Evolutionary conservation across 2,888 invertebrate species (phyloP), one percentile per base, ranked within the genome.

Genomic region (Plebejus argus): DNA sequence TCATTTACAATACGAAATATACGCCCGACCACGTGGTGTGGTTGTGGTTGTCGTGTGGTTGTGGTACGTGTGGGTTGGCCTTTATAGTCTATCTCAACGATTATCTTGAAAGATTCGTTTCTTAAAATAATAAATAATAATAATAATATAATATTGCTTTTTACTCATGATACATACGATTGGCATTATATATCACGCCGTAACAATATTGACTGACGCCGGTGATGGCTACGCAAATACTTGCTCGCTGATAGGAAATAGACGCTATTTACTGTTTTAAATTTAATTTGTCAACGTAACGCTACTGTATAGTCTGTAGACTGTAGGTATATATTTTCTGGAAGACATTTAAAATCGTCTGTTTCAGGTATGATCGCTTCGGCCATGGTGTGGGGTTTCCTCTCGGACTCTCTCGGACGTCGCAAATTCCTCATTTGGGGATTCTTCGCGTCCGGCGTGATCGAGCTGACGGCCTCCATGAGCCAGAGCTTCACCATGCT

Each of bases 341-440:
- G 28, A 28, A 3, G 10, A 10, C 53, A 3, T 53, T 53, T 53
- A 18, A 45, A 66, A 28, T 66, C 12, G 0, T 66, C 61, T 66
- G 76, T 82, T 84, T 0, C 85, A 97, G 97, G 97, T 33, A 97
- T 97, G 97, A 96, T 96, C 81, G 93, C 95, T 0, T 96, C 97
- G 61, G 96, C 96, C 0, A 94, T 97, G 85, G 80, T 97, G 3
- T 97, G 97, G 97, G 97, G 97, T 0, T 97, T 96, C 85, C 87
- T 97, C 7, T 96, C 97, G 0, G 97, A 97, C 85, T 96, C 96
- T 0, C 93, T 96, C 79, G 97, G 97, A 12, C 93, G 97, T 79
- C 95, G 95, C 81, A 95, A 95, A 84, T 94, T 97, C 77, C 91
- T 97, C 82, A 90, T 96, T 45, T 93, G 95, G 84, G 97, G 97